Evolutionary conservation across 2,113 vertebrate species (phyloP).

Genomic region (human): GRCh38 chr18:34948001-34948500

Average conservation of each 20-base stretch:
- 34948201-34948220: neutral
- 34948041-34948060: neutral
- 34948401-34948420: neutral
- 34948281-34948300: neutral
- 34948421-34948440: neutral
- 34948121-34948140: neutral
- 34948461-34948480: neutral
- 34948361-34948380: neutral
- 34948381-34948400: neutral
- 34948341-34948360: neutral
- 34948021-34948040: slow-evolving; percentile 20
- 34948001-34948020: slow-evolving; percentile 23
- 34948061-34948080: neutral
- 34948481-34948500: neutral
- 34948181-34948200: neutral
- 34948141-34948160: neutral
- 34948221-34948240: neutral
- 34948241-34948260: neutral
- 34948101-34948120: neutral
- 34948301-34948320: neutral
- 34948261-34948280: neutral
- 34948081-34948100: neutral
- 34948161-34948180: neutral
- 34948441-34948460: neutral
- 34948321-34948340: neutral